Percentiles rank a stretch among this genome's conserved stretches.
Conservation (phyloP, 2,797 vertebrate species). For the Myotis myotis region DNA sequence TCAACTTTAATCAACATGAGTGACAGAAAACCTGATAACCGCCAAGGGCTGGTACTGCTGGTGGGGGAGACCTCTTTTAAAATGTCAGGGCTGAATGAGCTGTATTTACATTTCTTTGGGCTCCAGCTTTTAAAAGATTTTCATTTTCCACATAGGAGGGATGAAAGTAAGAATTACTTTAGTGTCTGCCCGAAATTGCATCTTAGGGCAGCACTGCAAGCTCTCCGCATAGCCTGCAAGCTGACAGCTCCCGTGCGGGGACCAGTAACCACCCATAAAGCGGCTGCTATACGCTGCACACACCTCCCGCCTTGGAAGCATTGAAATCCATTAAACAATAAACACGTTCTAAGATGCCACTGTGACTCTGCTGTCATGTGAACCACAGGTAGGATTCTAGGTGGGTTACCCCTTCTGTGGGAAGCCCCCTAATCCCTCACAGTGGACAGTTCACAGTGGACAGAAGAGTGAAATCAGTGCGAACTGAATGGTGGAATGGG, state of each 20-base stretch:
- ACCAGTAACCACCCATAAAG: background rate
- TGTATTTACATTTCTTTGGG: slow-evolving; percentile 86
- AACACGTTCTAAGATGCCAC: background rate
- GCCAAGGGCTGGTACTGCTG: slow-evolving; percentile 76
- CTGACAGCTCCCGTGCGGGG: background rate
- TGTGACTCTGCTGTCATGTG: background rate
- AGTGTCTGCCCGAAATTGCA: slow-evolving; percentile 77
- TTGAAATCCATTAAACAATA: background rate
- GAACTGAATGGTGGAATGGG: background rate
- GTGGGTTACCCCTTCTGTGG: no score
- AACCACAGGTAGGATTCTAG: background rate
- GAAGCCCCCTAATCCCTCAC: background rate
- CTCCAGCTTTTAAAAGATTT: slow-evolving; percentile 81
- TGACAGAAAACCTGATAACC: slow-evolving; percentile 84
- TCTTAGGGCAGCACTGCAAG: slow-evolving; percentile 71
- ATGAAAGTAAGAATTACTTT: slow-evolving; percentile 85
- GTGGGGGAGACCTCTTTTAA: slow-evolving; percentile 82
- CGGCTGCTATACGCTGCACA: background rate
- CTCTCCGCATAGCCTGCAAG: slow-evolving; percentile 33
- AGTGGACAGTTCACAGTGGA: background rate
- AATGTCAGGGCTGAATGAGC: slow-evolving; percentile 83
- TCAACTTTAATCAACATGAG: slow-evolving; percentile 84
- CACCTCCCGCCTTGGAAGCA: background rate
- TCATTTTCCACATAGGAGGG: slow-evolving; percentile 77
- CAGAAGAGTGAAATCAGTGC: background rate